Conservation (phyloP, 2,888 invertebrate species). For the Sturmia bella region DNA sequence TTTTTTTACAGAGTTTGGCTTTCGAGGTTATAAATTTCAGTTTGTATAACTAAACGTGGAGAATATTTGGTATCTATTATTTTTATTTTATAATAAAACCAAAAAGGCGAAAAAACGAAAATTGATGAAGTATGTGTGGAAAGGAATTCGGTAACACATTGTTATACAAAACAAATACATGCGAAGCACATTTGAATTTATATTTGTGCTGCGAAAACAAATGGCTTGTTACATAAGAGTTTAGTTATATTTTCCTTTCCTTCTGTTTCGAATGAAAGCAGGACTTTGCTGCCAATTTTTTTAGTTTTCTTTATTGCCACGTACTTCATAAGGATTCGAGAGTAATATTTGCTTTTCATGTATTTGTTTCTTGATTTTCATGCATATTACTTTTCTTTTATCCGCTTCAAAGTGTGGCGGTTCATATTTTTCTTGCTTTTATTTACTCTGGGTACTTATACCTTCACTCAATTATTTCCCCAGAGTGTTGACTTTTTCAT, state of each 20-base stretch:
- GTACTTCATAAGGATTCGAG: conserved; percentile 46
- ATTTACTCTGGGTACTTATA: conserved; percentile 50
- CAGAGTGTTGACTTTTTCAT: conserved; percentile 67
- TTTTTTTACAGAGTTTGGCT: conserved; percentile 18
- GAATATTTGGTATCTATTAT: background rate
- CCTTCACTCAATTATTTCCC: conserved; percentile 70
- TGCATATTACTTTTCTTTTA: conserved; percentile 26
- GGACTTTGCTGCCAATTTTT: background rate
- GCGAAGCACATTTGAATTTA: conserved; percentile 18
- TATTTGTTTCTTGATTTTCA: conserved; percentile 18
- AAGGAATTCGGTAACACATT: conserved; percentile 19
- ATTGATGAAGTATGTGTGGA: conserved; percentile 28
- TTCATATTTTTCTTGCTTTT: conserved; percentile 25
- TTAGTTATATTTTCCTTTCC: background rate
- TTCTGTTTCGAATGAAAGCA: background rate
- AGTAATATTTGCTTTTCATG: conserved; percentile 60
- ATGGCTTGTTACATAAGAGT: conserved; percentile 18
- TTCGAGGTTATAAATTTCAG: conserved; percentile 63
- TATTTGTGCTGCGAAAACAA: background rate
- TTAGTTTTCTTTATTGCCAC: conserved; percentile 48
- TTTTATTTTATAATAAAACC: conserved; percentile 6
- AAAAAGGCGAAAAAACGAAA: conserved; percentile 14
- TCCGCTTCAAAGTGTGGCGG: background rate
- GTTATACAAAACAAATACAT: conserved; percentile 3
- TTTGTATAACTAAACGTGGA: conserved; percentile 51